Evolutionary conservation across 2,113 vertebrate genomes (phyloP).

Genomic region (Chloropsis cyanopogon): DNA sequence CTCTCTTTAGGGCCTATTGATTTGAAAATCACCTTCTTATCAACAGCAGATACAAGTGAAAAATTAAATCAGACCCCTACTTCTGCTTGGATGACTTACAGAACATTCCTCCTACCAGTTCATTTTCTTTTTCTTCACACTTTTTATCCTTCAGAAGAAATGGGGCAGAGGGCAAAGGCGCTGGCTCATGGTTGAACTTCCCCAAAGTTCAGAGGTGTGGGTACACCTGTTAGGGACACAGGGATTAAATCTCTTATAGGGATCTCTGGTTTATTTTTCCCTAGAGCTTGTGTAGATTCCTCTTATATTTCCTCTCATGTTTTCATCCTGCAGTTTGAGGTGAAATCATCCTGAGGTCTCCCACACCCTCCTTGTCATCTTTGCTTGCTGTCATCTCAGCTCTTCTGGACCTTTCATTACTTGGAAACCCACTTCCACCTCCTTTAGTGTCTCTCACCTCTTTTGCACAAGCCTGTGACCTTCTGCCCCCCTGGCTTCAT

Average conservation of each 20-base stretch:
- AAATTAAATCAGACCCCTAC: background rate
- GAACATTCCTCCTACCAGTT: background rate
- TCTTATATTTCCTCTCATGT: background rate
- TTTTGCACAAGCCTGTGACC: conserved; percentile 1
- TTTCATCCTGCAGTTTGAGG: background rate
- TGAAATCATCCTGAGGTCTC: conserved; percentile 12
- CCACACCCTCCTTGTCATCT: background rate
- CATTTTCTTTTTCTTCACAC: background rate
- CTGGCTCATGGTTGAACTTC: background rate
- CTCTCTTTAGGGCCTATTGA: background rate
- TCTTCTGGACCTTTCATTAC: background rate
- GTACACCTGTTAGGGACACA: background rate
- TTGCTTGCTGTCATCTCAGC: background rate
- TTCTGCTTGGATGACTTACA: background rate
- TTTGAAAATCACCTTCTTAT: conserved; percentile 3
- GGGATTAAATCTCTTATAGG: background rate
- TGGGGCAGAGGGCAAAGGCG: background rate
- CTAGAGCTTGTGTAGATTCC: background rate
- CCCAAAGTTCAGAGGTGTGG: background rate
- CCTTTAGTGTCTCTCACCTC: background rate
- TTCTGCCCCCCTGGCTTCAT: background rate
- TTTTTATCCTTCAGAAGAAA: background rate
- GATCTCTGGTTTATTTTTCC: background rate
- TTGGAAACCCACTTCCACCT: conserved; percentile 12
- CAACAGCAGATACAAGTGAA: background rate